These are phyloP conservation scores for Macrocentrus cingulum DNA, from an alignment of 1,140 invertebrate genomes.

Conservation along the genomic window DNA sequence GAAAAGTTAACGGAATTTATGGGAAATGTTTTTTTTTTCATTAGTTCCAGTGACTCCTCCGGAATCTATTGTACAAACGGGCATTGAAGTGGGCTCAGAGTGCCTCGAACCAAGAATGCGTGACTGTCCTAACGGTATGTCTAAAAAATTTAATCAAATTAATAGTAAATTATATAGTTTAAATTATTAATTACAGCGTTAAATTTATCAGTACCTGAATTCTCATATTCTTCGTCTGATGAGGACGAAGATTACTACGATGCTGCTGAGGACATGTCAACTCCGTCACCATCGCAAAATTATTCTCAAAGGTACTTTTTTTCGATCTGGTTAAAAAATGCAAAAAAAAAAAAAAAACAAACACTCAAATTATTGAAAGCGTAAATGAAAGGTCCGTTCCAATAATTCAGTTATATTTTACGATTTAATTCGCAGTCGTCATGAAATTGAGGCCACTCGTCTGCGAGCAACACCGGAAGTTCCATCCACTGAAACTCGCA, in stretches of 20 bases:
- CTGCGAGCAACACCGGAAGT: slow-evolving; percentile 33
- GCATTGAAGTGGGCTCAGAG: slow-evolving; percentile 67
- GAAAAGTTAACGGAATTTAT: too few relatives aligned
- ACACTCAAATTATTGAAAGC: background rate
- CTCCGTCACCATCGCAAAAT: slow-evolving; percentile 43
- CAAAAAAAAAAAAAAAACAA: background rate
- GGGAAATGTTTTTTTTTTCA: too few relatives aligned
- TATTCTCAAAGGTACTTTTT: slow-evolving; percentile 34
- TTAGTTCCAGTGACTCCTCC: slow-evolving; percentile 39
- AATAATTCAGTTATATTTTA: slow-evolving; percentile 7
- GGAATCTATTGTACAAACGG: slow-evolving; percentile 57
- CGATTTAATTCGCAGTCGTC: slow-evolving; percentile 38
- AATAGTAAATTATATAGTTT: background rate
- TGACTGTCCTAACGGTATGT: slow-evolving; percentile 46
- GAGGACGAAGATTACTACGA: slow-evolving; percentile 97
- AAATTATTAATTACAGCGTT: slow-evolving; percentile 34
- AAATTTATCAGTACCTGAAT: slow-evolving; percentile 76
- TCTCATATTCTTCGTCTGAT: slow-evolving; percentile 94
- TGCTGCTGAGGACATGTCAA: slow-evolving; percentile 78
- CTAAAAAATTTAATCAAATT: background rate
- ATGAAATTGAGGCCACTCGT: slow-evolving; percentile 39
- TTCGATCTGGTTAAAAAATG: slow-evolving; percentile 16
- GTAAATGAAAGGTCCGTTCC: background rate
- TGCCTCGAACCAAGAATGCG: slow-evolving; percentile 57
- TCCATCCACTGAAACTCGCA: slow-evolving; percentile 36